Evolutionary conservation across 2,888 invertebrate genomes (phyloP).

Genomic region (Parapristionchus giblindavisi): DNA sequence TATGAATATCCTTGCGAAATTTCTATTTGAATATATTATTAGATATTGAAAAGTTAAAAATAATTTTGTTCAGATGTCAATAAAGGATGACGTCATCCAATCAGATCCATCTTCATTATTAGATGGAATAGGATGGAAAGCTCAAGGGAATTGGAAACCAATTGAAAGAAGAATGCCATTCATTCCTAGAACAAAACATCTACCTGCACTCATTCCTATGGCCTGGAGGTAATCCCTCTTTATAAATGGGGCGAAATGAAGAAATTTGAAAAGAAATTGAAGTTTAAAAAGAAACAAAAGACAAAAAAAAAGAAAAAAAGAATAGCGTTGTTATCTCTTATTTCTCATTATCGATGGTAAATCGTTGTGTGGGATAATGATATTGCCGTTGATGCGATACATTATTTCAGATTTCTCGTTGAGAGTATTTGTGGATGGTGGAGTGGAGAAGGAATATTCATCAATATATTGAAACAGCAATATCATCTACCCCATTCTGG

Average conservation of each 20-base stretch:
- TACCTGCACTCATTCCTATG: slow-evolving; percentile 56
- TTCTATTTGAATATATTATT: too few relatives aligned
- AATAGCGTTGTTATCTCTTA: too few relatives aligned
- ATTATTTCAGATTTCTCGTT: slow-evolving; percentile 44
- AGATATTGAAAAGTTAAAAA: too few relatives aligned
- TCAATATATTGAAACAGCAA: slow-evolving; percentile 70
- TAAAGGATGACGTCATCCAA: too few relatives aligned
- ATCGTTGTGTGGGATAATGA: too few relatives aligned
- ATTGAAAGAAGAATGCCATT: slow-evolving; percentile 49
- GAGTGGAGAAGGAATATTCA: slow-evolving; percentile 70
- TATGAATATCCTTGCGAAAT: too few relatives aligned
- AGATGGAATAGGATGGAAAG: slow-evolving; percentile 54
- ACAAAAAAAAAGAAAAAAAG: too few relatives aligned
- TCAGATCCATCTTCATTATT: not conserved
- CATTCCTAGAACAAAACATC: slow-evolving; percentile 52
- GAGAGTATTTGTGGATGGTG: slow-evolving; percentile 52
- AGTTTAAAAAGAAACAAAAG: not conserved
- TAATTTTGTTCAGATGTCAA: too few relatives aligned
- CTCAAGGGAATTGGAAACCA: slow-evolving; percentile 47
- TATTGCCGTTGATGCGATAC: too few relatives aligned
- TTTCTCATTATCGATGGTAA: too few relatives aligned
- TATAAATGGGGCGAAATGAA: not conserved
- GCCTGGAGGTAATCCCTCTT: slow-evolving; percentile 44
- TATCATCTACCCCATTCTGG: slow-evolving; percentile 71
- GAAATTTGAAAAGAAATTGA: not conserved